A percentile compares a stretch with the other conserved stretches of the same genome.
phyloP scores from a whole-genome alignment of 2,888 invertebrate species.

The Drosophila yooni region DNA sequence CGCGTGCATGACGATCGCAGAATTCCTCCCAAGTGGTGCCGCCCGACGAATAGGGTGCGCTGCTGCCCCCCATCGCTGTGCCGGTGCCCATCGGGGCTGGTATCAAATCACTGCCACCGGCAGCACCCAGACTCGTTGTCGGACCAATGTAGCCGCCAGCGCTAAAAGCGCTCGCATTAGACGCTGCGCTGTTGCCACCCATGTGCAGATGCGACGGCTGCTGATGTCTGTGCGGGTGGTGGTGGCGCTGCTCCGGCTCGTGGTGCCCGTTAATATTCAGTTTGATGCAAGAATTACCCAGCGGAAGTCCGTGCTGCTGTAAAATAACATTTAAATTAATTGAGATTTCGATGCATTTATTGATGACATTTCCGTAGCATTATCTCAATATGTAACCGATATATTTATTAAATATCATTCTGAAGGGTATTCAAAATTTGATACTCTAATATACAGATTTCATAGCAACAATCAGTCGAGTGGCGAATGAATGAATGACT shows the following conservation, averaged over 20 bases:
- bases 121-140: conserved; percentile 68
- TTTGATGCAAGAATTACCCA: conserved; percentile 60
- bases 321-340: conserved; percentile 7
- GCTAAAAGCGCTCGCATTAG: conserved; percentile 76
- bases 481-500: neutral
- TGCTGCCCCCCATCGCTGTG: conserved; percentile 43
- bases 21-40: conserved; percentile 92
- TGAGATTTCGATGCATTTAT: neutral
- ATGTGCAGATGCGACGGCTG: conserved; percentile 61
- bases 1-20: conserved; percentile 94
- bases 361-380: neutral
- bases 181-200: conserved; percentile 81
- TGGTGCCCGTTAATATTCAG: conserved; percentile 54
- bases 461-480: neutral
- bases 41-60: conserved; percentile 59
- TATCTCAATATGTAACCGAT: neutral
- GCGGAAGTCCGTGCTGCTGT: conserved; percentile 39
- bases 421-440: neutral
- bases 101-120: conserved; percentile 77
- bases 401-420: neutral
- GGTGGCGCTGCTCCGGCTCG: conserved; percentile 38
- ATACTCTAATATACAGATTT: neutral
- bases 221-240: conserved; percentile 44
- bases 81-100: conserved; percentile 77
- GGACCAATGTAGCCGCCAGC: conserved; percentile 83